A percentile compares a stretch with the other conserved stretches of the same genome.
These are phyloP conservation scores for Planococcus citri DNA, from an alignment of 1,140 invertebrate genomes.

Conservation along the genomic window DNA sequence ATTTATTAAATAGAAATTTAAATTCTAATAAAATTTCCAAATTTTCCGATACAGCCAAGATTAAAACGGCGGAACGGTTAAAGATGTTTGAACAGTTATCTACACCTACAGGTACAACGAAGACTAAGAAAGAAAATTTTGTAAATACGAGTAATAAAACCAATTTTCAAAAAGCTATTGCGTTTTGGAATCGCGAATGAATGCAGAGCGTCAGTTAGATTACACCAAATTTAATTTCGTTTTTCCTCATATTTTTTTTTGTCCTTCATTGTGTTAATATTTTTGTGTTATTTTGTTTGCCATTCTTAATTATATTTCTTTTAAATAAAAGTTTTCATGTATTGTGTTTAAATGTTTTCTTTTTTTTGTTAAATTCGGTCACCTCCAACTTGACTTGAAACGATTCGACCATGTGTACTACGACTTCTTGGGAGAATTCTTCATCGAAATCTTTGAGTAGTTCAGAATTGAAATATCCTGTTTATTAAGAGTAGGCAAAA, in stretches of 20 bases:
- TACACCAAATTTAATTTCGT: neutral
- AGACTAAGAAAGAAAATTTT: neutral
- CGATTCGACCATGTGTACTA: no score
- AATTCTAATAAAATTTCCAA: neutral
- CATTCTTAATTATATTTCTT: neutral
- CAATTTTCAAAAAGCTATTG: conserved; percentile 11
- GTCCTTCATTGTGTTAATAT: neutral
- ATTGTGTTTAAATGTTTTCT: neutral
- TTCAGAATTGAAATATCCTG: no score
- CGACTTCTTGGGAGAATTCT: no score
- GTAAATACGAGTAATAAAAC: conserved; percentile 6
- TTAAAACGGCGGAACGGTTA: conserved; percentile 5
- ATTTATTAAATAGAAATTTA: neutral
- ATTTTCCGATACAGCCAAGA: conserved; percentile 10
- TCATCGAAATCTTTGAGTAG: no score
- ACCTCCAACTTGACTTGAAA: no score
- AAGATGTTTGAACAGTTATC: conserved; percentile 9
- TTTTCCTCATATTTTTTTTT: neutral
- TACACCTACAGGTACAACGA: neutral
- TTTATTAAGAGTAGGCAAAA: no score
- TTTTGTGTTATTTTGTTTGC: neutral
- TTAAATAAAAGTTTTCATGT: neutral
- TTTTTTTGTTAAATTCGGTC: no score
- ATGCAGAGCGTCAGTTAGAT: neutral
- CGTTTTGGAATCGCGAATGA: conserved; percentile 2